These are phyloP conservation scores for Hirtodrosophila duncani DNA, from an alignment of 2,888 invertebrate species.

Conservation along the genomic window DNA sequence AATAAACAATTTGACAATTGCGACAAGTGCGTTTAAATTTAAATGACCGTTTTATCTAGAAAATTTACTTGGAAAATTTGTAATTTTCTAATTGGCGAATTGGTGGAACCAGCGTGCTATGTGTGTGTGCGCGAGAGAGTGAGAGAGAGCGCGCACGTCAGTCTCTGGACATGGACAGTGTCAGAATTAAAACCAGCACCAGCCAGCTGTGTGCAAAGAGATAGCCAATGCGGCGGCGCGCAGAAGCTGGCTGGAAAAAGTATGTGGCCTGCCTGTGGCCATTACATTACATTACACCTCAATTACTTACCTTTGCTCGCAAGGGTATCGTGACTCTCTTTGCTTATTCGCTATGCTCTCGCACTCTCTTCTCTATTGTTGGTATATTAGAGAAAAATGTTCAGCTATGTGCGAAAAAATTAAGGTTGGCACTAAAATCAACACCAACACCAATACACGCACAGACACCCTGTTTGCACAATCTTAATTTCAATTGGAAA, in stretches of 20 bases:
- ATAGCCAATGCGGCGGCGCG: slow-evolving; percentile 31
- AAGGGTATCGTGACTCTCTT: slow-evolving; percentile 46
- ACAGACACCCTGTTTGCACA: slow-evolving; percentile 66
- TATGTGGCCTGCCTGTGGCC: slow-evolving; percentile 36
- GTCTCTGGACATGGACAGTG: no score
- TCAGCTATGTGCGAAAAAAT: slow-evolving; percentile 65
- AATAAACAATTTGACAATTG: slow-evolving; percentile 47
- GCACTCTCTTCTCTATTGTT: slow-evolving; percentile 50
- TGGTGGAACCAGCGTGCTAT: slow-evolving; percentile 1
- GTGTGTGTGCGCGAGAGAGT: neutral
- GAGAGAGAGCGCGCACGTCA: neutral
- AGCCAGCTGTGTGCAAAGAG: slow-evolving; percentile 27
- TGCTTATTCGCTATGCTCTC: slow-evolving; percentile 32
- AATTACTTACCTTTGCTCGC: slow-evolving; percentile 58
- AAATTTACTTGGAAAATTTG: slow-evolving; percentile 46
- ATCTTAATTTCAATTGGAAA: slow-evolving; percentile 44
- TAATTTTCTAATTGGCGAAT: slow-evolving; percentile 37
- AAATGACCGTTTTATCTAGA: slow-evolving; percentile 45
- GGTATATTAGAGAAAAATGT: slow-evolving; percentile 69
- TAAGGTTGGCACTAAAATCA: slow-evolving; percentile 42
- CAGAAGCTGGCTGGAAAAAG: slow-evolving; percentile 13
- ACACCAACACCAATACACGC: slow-evolving; percentile 46
- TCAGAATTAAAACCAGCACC: no score
- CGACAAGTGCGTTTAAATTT: slow-evolving; percentile 43
- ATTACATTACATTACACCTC: slow-evolving; percentile 59